phyloP scores from a whole-genome alignment of 2,888 invertebrate species.

The Andrena bucephala region DNA sequence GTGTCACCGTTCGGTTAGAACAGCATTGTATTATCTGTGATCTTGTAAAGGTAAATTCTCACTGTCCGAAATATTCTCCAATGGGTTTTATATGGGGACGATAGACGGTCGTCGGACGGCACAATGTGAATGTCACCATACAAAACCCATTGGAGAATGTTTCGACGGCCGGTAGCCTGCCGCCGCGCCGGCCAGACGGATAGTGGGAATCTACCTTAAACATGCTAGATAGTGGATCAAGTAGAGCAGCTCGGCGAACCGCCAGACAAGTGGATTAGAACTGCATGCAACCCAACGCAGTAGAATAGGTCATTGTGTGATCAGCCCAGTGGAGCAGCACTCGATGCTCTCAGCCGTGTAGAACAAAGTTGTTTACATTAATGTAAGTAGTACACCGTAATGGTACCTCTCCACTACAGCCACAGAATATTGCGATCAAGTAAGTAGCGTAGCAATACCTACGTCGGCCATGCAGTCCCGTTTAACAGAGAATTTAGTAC shows the following conservation, averaged over 20 bases:
- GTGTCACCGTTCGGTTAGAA: neutral
- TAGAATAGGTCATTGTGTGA: neutral
- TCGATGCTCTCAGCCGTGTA: conserved; percentile 4
- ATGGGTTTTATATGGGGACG: no score
- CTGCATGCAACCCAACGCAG: neutral
- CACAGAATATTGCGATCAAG: neutral
- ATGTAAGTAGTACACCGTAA: conserved; percentile 16
- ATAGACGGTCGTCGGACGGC: no score
- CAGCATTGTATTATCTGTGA: neutral
- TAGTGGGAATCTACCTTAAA: neutral
- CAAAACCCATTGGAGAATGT: no score
- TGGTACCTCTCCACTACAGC: neutral
- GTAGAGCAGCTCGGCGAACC: neutral
- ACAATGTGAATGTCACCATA: no score
- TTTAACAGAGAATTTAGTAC: neutral
- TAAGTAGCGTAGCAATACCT: conserved; percentile 14
- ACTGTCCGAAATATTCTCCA: no score
- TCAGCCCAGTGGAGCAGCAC: neutral
- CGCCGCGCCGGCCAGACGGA: no score
- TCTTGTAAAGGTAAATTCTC: neutral
- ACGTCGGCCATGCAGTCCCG: no score
- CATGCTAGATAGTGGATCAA: neutral
- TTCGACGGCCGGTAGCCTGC: no score
- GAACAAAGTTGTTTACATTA: conserved; percentile 30
- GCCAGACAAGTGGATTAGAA: neutral